phyloP scores from a whole-genome alignment of 2,797 vertebrate species.

The Liparis tanakae region DNA sequence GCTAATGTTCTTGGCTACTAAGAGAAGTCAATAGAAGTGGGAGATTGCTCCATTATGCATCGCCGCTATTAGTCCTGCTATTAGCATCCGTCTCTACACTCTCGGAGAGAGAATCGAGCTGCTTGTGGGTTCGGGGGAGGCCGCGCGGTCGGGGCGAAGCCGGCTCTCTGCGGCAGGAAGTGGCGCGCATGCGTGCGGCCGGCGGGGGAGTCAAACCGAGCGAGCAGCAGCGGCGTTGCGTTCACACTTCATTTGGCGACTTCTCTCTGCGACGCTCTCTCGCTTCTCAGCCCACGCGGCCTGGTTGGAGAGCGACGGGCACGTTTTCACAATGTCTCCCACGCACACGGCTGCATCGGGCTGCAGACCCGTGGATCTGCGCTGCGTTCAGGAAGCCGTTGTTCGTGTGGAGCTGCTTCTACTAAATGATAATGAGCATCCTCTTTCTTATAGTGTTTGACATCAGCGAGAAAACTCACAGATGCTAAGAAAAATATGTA shows the following conservation, averaged over 20 bases:
- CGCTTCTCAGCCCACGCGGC: slow-evolving; percentile 18
- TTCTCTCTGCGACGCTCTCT: slow-evolving; percentile 27
- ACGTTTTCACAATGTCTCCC: slow-evolving; percentile 63
- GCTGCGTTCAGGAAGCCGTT: slow-evolving; percentile 43
- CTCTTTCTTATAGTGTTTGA: slow-evolving; percentile 9
- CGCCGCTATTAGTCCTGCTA: slow-evolving; percentile 13
- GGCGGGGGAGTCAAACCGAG: slow-evolving; percentile 15
- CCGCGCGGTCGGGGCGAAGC: slow-evolving; percentile 28
- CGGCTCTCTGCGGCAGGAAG: slow-evolving; percentile 28
- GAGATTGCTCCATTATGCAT: slow-evolving; percentile 29
- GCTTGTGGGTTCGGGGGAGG: slow-evolving; percentile 26
- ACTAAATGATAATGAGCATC: slow-evolving; percentile 30
- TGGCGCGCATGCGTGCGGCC: slow-evolving; percentile 7
- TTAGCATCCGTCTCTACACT: slow-evolving; percentile 26
- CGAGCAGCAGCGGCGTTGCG: slow-evolving; percentile 28
- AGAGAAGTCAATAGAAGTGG: slow-evolving; percentile 26
- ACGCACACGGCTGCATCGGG: slow-evolving; percentile 41
- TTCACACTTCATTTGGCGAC: slow-evolving; percentile 54
- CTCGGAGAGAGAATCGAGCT: slow-evolving; percentile 28
- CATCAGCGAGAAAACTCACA: slow-evolving; percentile 18
- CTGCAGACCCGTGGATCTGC: slow-evolving; percentile 15
- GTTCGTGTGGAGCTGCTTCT: slow-evolving; percentile 39
- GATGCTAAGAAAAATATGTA: slow-evolving; percentile 18
- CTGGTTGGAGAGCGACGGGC: slow-evolving; percentile 21
- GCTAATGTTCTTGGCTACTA: slow-evolving; percentile 35